These are phyloP conservation scores for Synergus japonicus DNA, from an alignment of 2,888 invertebrate species.

Conservation along the genomic window DNA sequence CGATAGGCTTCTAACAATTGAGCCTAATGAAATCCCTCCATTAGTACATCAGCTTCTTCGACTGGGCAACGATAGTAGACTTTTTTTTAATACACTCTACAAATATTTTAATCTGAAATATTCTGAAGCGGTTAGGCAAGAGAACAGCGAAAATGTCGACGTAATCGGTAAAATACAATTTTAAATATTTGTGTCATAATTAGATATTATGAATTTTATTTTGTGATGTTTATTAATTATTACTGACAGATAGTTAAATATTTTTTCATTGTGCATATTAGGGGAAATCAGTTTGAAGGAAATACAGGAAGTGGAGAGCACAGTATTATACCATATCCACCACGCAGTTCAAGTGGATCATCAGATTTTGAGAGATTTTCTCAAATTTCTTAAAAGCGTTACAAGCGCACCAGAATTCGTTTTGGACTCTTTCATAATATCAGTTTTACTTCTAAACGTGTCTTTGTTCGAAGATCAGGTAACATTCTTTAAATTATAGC, in stretches of 20 bases:
- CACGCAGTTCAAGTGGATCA: constrained; percentile 76
- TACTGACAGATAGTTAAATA: too few species aligned
- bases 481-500: neutral
- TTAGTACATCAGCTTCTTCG: constrained; percentile 84
- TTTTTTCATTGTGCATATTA: too few species aligned
- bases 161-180: constrained; percentile 60
- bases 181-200: neutral
- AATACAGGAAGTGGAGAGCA: constrained; percentile 81
- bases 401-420: constrained; percentile 80
- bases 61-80: constrained; percentile 77
- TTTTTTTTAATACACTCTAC: constrained; percentile 78
- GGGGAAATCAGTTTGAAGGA: constrained; percentile 73
- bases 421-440: constrained; percentile 83
- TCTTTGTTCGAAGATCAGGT: constrained; percentile 79
- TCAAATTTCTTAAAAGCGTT: constrained; percentile 78
- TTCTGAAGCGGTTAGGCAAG: constrained; percentile 51
- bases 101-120: constrained; percentile 79
- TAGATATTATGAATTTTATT: too few species aligned
- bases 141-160: constrained; percentile 60
- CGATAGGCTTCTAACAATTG: constrained; percentile 79
- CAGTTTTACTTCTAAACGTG: constrained; percentile 80
- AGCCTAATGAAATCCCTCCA: constrained; percentile 83
- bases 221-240: too few species aligned
- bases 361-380: constrained; percentile 77
- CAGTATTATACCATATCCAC: constrained; percentile 81